Percentiles rank a stretch among this genome's conserved stretches.
These are phyloP conservation scores for Dryobates pubescens DNA, from an alignment of 2,797 vertebrate genomes.

Conservation along the genomic window DNA sequence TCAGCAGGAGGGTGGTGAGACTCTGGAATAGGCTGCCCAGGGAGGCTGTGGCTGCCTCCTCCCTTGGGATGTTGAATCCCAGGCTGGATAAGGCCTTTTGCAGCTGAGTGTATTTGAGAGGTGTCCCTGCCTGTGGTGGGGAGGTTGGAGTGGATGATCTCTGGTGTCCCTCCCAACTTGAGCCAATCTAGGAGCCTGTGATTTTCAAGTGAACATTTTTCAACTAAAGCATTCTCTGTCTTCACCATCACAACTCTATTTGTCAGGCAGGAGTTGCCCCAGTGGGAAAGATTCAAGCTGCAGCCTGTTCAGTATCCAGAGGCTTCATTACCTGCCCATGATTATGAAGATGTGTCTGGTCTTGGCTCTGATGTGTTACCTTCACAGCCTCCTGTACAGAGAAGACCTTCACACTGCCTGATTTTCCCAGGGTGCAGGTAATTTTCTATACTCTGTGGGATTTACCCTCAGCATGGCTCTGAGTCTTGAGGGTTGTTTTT, in stretches of 20 bases:
- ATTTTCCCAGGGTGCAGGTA: constrained; percentile 31
- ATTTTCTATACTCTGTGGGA: constrained; percentile 38
- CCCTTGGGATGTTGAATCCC: too few species aligned
- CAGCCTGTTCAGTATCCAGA: constrained; percentile 50
- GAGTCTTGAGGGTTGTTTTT: background rate
- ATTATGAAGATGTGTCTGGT: constrained; percentile 30
- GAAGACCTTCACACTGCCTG: constrained; percentile 7
- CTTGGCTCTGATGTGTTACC: constrained; percentile 29
- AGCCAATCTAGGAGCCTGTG: too few species aligned
- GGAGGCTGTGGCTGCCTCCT: too few species aligned
- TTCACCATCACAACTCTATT: background rate
- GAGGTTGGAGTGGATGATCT: too few species aligned
- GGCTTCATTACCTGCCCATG: constrained; percentile 22
- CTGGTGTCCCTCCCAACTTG: too few species aligned
- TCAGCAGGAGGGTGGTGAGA: too few species aligned
- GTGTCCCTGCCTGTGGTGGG: too few species aligned
- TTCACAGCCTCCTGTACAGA: constrained; percentile 1
- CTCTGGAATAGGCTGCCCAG: too few species aligned
- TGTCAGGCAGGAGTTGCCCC: constrained; percentile 29
- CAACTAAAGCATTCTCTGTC: background rate
- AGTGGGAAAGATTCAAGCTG: constrained; percentile 42
- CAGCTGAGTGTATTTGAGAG: too few species aligned
- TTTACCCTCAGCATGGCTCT: constrained; percentile 10
- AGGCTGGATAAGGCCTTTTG: too few species aligned
- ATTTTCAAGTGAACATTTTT: background rate